Percentiles rank a stretch among this genome's conserved stretches.
phyloP scores from a whole-genome alignment of 2,888 invertebrate genomes.

The Eledona agricola region DNA sequence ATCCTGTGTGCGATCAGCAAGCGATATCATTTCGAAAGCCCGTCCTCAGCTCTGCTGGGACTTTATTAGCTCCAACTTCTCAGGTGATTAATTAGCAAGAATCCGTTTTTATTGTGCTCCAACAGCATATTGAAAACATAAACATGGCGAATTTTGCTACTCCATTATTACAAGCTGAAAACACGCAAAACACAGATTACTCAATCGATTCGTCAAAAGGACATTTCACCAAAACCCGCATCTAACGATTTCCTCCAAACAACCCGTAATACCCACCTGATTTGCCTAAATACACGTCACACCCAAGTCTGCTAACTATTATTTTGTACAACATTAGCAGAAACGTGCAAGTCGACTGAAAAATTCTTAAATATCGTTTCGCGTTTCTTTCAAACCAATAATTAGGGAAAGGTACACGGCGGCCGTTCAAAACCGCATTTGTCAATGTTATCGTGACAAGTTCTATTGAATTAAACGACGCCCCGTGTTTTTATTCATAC shows the following conservation, averaged over 20 bases:
- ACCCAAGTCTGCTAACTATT: slow-evolving; percentile 5
- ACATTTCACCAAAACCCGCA: slow-evolving; percentile 10
- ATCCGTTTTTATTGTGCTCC: too few relatives aligned
- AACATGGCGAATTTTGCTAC: slow-evolving; percentile 31
- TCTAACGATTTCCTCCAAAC: slow-evolving; percentile 28
- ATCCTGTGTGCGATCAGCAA: slow-evolving; percentile 14
- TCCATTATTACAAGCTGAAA: slow-evolving; percentile 11
- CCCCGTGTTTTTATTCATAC: slow-evolving; percentile 45
- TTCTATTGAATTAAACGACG: slow-evolving; percentile 56
- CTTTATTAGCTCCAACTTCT: slow-evolving; percentile 2
- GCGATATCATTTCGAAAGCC: slow-evolving; percentile 9
- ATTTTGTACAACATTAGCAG: slow-evolving; percentile 10
- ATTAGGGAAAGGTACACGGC: slow-evolving; percentile 38
- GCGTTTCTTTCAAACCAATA: slow-evolving; percentile 35
- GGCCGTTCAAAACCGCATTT: slow-evolving; percentile 56
- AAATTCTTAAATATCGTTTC: slow-evolving; percentile 34
- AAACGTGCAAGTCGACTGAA: too few relatives aligned
- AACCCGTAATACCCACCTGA: slow-evolving; percentile 8
- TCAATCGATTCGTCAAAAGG: slow-evolving; percentile 32
- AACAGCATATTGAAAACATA: slow-evolving; percentile 35
- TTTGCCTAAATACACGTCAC: slow-evolving; percentile 13
- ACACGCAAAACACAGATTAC: slow-evolving; percentile 34
- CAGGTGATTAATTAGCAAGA: slow-evolving; percentile 7
- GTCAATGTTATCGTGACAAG: slow-evolving; percentile 57
- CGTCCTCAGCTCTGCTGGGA: background rate